Percentiles rank a stretch among this genome's conserved stretches.
These are phyloP conservation scores for Dreissena polymorpha DNA, from an alignment of 1,140 invertebrate genomes.

Conservation along the genomic window DNA sequence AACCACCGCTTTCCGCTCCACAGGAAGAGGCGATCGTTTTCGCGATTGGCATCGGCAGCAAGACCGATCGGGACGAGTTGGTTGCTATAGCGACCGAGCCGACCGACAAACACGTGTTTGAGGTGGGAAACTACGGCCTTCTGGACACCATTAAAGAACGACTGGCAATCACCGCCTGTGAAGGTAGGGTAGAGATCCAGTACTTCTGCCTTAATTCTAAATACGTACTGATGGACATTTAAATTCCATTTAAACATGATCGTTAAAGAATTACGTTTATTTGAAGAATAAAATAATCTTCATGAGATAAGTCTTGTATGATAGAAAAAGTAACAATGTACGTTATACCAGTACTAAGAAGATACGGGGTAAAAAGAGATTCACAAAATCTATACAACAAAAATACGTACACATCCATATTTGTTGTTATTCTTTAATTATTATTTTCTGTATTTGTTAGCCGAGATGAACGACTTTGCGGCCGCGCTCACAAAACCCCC, in stretches of 20 bases:
- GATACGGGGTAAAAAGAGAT: too few relatives aligned
- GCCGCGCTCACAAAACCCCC: constrained; percentile 7
- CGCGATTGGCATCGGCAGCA: constrained; percentile 58
- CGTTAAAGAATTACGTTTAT: too few relatives aligned
- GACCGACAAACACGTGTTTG: constrained; percentile 52
- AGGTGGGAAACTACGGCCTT: constrained; percentile 54
- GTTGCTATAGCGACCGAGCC: constrained; percentile 57
- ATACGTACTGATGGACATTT: neutral
- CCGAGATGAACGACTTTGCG: too few relatives aligned
- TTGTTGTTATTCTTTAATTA: too few relatives aligned
- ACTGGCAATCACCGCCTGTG: constrained; percentile 31
- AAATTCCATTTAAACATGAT: constrained; percentile 11
- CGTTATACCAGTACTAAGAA: too few relatives aligned
- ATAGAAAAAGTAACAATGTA: too few relatives aligned
- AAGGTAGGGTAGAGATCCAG: constrained; percentile 32
- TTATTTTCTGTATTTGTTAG: too few relatives aligned
- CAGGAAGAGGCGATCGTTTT: constrained; percentile 58
- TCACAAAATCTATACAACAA: too few relatives aligned
- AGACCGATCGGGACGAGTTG: constrained; percentile 58
- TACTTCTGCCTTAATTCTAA: neutral
- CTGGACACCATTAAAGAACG: constrained; percentile 54
- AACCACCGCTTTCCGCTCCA: neutral
- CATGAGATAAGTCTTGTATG: too few relatives aligned
- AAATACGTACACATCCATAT: too few relatives aligned
- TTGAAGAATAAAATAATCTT: too few relatives aligned